Conservation (phyloP, 2,797 vertebrate genomes). For the Galago senegalensis region DNA sequence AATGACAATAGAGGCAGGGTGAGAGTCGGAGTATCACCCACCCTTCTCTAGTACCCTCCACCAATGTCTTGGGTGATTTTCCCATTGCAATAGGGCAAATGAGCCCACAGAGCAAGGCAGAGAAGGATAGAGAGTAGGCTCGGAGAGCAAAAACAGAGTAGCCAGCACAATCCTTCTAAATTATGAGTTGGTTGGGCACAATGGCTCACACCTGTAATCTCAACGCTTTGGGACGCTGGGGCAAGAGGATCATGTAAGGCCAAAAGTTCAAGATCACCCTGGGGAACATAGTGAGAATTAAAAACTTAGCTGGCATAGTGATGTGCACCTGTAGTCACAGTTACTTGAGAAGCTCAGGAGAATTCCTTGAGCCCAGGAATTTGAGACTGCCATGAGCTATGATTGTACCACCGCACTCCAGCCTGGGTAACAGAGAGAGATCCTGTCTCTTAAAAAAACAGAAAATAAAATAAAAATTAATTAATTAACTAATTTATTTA, state of each 20-base stretch:
- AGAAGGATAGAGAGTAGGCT: neutral
- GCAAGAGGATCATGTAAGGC: no score
- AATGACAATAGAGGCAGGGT: neutral
- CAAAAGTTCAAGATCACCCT: no score
- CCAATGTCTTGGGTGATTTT: neutral
- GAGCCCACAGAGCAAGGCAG: constrained; percentile 39
- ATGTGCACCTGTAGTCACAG: no score
- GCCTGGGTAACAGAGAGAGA: neutral
- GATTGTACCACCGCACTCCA: neutral
- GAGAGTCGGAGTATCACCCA: neutral
- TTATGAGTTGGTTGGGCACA: neutral
- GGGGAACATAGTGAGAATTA: no score
- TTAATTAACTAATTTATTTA: no score
- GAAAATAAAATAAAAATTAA: neutral
- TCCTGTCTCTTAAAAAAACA: neutral
- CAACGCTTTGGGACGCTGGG: no score
- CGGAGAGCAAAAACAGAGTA: neutral
- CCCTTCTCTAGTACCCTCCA: neutral
- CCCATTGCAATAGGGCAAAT: neutral
- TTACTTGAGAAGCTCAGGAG: no score
- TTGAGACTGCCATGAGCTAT: neutral
- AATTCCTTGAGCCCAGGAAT: no score
- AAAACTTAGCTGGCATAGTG: no score
- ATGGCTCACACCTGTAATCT: no score
- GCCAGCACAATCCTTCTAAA: neutral